Base-by-base conservation (phyloP, 2,888 invertebrate species). In the Chloroclystis v-ata region DNA sequence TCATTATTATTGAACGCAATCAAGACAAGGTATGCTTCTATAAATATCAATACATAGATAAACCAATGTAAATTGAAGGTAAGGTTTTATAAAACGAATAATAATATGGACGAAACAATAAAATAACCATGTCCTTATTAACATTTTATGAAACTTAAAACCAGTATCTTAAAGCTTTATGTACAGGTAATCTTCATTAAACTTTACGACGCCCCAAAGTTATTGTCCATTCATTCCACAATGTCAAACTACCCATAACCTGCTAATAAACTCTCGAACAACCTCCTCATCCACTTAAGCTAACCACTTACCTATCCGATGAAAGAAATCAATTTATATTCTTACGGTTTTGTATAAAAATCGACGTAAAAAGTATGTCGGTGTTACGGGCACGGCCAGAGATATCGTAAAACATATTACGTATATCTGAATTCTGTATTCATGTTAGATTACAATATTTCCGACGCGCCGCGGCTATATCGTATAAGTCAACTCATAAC, bases 391-490 rank as follows among this genome's bases (percentile, higher is more conserved):
- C 57, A 52, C 62, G 57, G 57, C 56, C 57, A 52, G 58, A 63
- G 65, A 55, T 55, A 56, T 67, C 68, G 59, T 67, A 70, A 71
- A 76, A 67, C 67, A 63, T 75, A 72, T 71, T 70, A 69, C 65
- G 61, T 67, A 68, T 69, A 76, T 67, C 66, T 65, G 64, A 70
- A 76, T 75, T 77, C 67, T 59, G 70, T 78, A 78, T 80, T 78
- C 78, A 76, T 71, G 75, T 70, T 65, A 73, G 72, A 78, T 78
- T 75, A 76, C 73, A 74, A 78, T 76, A 73, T 80, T 75, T 75
- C 72, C 72, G 66, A 61, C 63, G 65, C 63, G 61, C 57, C 54
- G 51, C 52, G 60, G 73, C 65, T 66, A 68, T 67, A 72, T 65
- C 67, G 65, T 68, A 72, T 69, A 69, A 71, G 68, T 69, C 69